A percentile compares a stretch with the other conserved stretches of the same genome.
phyloP scores from a whole-genome alignment of 2,797 vertebrate genomes.

The Halcyon smyrnensis region DNA sequence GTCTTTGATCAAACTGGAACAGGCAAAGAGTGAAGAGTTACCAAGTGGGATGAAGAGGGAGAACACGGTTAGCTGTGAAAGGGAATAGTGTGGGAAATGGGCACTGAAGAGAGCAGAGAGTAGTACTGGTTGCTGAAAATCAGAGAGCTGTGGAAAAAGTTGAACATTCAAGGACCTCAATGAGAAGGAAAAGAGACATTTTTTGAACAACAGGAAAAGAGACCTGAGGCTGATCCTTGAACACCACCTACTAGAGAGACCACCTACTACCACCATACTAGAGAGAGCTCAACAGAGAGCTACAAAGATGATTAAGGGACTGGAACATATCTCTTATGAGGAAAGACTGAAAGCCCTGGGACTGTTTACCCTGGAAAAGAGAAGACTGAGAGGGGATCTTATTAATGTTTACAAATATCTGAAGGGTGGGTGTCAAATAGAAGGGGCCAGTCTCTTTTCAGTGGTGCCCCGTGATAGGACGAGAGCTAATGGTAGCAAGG shows the following conservation, averaged over 20 bases:
- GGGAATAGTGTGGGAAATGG: background rate
- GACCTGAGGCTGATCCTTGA: background rate
- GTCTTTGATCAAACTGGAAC: background rate
- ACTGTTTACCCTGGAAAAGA: too few relatives aligned
- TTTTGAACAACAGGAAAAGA: background rate
- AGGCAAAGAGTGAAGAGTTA: background rate
- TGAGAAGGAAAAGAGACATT: background rate
- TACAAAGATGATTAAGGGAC: too few relatives aligned
- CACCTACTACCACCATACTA: too few relatives aligned
- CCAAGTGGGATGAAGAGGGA: background rate
- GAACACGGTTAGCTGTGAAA: accelerated
- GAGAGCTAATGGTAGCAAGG: too few relatives aligned
- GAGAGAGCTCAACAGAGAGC: too few relatives aligned
- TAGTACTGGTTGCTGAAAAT: background rate
- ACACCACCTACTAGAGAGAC: background rate
- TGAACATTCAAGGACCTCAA: background rate
- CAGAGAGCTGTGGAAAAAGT: background rate
- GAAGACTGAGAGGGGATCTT: too few relatives aligned
- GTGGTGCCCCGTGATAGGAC: too few relatives aligned
- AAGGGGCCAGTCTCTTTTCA: too few relatives aligned
- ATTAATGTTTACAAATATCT: too few relatives aligned
- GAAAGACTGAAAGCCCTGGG: too few relatives aligned
- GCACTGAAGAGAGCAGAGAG: background rate
- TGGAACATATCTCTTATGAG: too few relatives aligned
- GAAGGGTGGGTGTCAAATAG: too few relatives aligned